Evolutionary conservation across 2,888 invertebrate genomes (phyloP).

Genomic region (Oscheius sp.): DNA sequence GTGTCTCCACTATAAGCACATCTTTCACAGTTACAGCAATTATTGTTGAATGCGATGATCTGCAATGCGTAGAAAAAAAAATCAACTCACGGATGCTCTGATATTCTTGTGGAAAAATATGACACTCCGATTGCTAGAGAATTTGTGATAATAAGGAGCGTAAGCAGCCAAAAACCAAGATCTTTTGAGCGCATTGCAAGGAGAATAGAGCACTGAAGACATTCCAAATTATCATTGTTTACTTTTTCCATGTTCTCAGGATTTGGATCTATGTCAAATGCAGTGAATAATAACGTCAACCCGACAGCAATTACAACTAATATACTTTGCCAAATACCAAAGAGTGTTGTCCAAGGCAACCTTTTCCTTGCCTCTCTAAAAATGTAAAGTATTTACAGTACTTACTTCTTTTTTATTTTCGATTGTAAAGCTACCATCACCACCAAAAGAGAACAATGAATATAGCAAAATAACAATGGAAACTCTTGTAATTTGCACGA

Average conservation of each 20-base stretch:
- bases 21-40: constrained; percentile 41
- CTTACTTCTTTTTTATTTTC: constrained; percentile 13
- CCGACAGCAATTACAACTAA: constrained; percentile 40
- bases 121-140: constrained; percentile 33
- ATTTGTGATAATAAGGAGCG: constrained; percentile 44
- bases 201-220: constrained; percentile 47
- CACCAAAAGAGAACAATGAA: constrained; percentile 39
- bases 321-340: constrained; percentile 51
- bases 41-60: constrained; percentile 8
- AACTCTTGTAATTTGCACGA: constrained; percentile 52
- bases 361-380: background rate
- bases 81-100: constrained; percentile 36
- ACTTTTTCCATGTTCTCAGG: constrained; percentile 44
- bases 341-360: constrained; percentile 37
- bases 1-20: constrained; percentile 44
- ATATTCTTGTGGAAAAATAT: constrained; percentile 22
- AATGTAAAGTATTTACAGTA: background rate
- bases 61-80: background rate
- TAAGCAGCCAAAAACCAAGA: constrained; percentile 42
- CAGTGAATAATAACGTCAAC: constrained; percentile 47
- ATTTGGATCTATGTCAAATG: constrained; percentile 43
- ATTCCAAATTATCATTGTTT: background rate
- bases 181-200: constrained; percentile 42
- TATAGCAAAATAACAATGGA: constrained; percentile 50
- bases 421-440: constrained; percentile 9